Percentiles rank a stretch among this genome's conserved stretches.
Evolutionary conservation across 2,888 invertebrate genomes (phyloP).

Genomic region (Dendrolimus pini): DNA sequence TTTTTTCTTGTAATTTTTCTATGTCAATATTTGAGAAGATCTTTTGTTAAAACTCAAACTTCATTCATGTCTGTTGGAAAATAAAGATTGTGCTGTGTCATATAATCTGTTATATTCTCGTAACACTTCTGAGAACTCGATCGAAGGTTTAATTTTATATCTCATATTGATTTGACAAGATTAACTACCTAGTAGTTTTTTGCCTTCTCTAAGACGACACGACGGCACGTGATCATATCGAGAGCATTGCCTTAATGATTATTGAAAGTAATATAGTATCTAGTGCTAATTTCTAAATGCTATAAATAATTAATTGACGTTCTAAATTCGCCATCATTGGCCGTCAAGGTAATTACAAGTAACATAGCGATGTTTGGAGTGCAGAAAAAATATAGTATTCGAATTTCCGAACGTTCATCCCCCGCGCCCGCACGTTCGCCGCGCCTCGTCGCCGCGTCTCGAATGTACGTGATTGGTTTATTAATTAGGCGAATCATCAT

Average conservation of each 20-base stretch:
- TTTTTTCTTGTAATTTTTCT: constrained; percentile 55
- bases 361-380: constrained; percentile 62
- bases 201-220: constrained; percentile 11
- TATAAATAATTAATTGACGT: constrained; percentile 31
- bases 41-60: constrained; percentile 42
- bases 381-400: constrained; percentile 71
- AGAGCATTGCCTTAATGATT: constrained; percentile 7
- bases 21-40: constrained; percentile 47
- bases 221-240: neutral
- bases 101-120: constrained; percentile 39
- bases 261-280: neutral
- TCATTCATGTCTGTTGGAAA: constrained; percentile 44
- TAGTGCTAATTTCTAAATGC: neutral
- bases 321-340: constrained; percentile 54
- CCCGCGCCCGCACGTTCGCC: constrained; percentile 74
- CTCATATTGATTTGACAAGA: constrained; percentile 45
- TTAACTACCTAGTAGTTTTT: constrained; percentile 36
- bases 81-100: constrained; percentile 47
- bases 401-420: constrained; percentile 73
- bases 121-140: constrained; percentile 44
- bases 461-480: constrained; percentile 77
- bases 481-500: constrained; percentile 76
- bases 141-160: constrained; percentile 41
- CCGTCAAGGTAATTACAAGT: constrained; percentile 72
- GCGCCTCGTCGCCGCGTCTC: constrained; percentile 74